Base-by-base conservation (phyloP, 1,140 invertebrate genomes). In the Littorina saxatilis region DNA sequence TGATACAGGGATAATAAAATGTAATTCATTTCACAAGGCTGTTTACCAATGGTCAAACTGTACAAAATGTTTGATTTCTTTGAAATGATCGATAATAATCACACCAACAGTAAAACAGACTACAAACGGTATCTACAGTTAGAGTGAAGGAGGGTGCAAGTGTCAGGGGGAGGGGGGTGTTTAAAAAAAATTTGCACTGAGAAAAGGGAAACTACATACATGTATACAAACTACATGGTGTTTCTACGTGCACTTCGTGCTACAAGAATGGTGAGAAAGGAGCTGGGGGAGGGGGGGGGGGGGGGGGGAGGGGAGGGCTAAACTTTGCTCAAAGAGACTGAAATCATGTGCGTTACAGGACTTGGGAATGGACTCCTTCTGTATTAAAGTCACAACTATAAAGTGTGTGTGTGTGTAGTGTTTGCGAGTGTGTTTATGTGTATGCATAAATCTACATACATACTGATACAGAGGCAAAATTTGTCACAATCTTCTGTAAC, bases 11-110 rank as follows among this genome's bases (percentile, higher is more conserved):
- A n/a, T n/a, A 47, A 47, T 47, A 47, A 47, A 47, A 47, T 47
- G 43, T 17, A 47, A 47, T 78, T 40, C 76, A 78, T 63, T 66
- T 23, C 32, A 78, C 55, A 78, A 78, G 55, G 76, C 55, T 39
- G 55, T 61, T 50, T n/a, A 73, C 70, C 43, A 23, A 50, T 73
- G 43, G 39, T 52, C 20, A 58, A 63, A 37, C 40, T 40, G 35
- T 78, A 40, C 27, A 58, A 39, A 63, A 27, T 35, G 39, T 40
- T 39, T 58, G 47, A 78, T 73, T 73, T 73, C 23, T n/a, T 73
- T 73, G 20, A 73, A n/a, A 35, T 37, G 37, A 37, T 68, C n/a
- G 17, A 43, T n/a, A 39, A 37, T 43, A 40, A 32, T 37, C 23
- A 79, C 32, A 79, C 39, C 37, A 63, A 39, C 29, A 35, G 39